Evolutionary conservation across 2,888 invertebrate species (phyloP).

Genomic region (Zele albiditarsus): DNA sequence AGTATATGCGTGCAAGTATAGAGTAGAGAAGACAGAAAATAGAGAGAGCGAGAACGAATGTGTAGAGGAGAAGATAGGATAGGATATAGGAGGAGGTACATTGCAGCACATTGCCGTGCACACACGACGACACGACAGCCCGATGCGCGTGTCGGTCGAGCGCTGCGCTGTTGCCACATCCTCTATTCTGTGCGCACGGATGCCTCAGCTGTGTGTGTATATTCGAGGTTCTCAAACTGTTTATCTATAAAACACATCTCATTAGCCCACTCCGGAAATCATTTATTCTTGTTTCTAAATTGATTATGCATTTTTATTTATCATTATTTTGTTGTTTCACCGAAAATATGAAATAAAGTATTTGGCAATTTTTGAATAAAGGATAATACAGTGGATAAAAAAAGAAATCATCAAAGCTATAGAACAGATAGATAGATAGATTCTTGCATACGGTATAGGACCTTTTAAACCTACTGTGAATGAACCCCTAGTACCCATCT

Average conservation of each 20-base stretch:
- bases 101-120: conserved; percentile 36
- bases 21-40: background rate
- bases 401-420: no score
- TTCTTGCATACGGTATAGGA: no score
- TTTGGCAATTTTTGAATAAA: no score
- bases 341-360: no score
- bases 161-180: conserved; percentile 68
- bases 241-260: background rate
- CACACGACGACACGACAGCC: conserved; percentile 38
- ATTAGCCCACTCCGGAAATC: background rate
- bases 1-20: conserved; percentile 16
- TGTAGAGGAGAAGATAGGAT: conserved; percentile 8
- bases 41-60: conserved; percentile 5
- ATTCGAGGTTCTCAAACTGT: conserved; percentile 58
- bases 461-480: no score
- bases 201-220: conserved; percentile 62
- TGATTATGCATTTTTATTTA: background rate
- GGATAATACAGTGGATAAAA: no score
- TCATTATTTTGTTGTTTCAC: no score
- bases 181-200: conserved; percentile 50
- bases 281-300: background rate
- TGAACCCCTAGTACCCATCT: no score
- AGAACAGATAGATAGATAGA: no score
- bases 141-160: conserved; percentile 55
- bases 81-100: conserved; percentile 12